These are phyloP conservation scores for Perognathus longimembris DNA, from an alignment of 2,113 vertebrate species.

Conservation along the genomic window DNA sequence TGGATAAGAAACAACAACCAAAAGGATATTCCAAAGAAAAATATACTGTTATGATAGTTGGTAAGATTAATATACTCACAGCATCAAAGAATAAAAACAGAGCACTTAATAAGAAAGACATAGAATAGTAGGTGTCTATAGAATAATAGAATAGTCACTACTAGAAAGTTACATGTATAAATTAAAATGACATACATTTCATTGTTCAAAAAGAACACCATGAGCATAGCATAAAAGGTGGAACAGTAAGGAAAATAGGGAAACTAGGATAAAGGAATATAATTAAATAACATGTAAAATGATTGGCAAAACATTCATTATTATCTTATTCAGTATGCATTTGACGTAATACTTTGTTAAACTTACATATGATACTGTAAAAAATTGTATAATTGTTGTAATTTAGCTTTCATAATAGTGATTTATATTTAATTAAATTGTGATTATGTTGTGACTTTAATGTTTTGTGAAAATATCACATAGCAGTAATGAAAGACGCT, in stretches of 20 bases:
- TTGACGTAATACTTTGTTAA: background rate
- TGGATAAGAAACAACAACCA: background rate
- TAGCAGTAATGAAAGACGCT: background rate
- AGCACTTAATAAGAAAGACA: background rate
- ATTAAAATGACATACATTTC: background rate
- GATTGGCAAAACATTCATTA: background rate
- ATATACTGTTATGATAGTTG: constrained; percentile 15
- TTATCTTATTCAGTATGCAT: background rate
- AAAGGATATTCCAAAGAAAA: constrained; percentile 33
- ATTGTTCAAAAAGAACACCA: background rate
- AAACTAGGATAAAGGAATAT: background rate
- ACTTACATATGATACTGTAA: background rate
- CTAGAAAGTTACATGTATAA: background rate
- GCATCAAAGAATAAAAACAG: constrained; percentile 13
- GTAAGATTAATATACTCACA: background rate
- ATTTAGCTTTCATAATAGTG: background rate
- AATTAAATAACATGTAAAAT: constrained; percentile 28
- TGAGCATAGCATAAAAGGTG: background rate
- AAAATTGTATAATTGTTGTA: background rate
- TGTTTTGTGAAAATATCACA: background rate
- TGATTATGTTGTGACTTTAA: background rate
- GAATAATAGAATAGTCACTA: too few relatives aligned
- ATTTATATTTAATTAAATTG: background rate
- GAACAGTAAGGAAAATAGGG: background rate
- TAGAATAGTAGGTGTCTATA: background rate